Base-by-base conservation (phyloP, 2,888 invertebrate genomes). In the Hemaris fuciformis region DNA sequence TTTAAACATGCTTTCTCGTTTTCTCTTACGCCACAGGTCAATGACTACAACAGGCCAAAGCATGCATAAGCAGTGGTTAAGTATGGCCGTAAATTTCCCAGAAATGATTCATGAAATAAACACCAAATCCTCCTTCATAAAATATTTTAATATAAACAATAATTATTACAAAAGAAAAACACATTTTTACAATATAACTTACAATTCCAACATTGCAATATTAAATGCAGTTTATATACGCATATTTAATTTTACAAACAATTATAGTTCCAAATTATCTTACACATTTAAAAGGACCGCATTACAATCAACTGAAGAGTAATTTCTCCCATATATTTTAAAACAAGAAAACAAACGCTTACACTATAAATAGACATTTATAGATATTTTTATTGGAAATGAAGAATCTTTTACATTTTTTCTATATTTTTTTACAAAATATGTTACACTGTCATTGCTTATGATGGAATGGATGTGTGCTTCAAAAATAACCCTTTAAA, bases 61-160 rank as follows among this genome's bases (percentile, higher is more conserved):
- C n/a, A n/a, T n/a, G n/a, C n/a, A n/a, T n/a, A n/a, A n/a, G n/a
- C n/a, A n/a, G n/a, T n/a, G n/a, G 31, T 31, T 34, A 34, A 1
- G 8, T 34, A 34, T 34, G 5, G 8, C 10, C 8, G 3, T 13
- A 34, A 3, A n/a, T n/a, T 8, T 22, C 43, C n/a, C n/a, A 42
- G 18, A 20, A 8, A 1, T 38, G 4, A 38, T n/a, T n/a, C 38
- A 27, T 13, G 22, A 20, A 43, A 60, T 15, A 18, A 74, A 68
- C 42, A 48, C 57, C 23, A 31, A 61, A 25, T 38, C 70, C 62
- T 80, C 72, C 77, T 81, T 82, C 75, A 81, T 88, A 88, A 87
- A 90, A 88, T 88, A 83, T 89, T 91, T 91, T 91, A 91, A 89
- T 91, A 89, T 84, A 91, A 91, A 91, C 91, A 91, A 91, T 89